These are phyloP conservation scores for Oxystoma pomonae DNA, from an alignment of 2,888 invertebrate species.

Conservation along the genomic window DNA sequence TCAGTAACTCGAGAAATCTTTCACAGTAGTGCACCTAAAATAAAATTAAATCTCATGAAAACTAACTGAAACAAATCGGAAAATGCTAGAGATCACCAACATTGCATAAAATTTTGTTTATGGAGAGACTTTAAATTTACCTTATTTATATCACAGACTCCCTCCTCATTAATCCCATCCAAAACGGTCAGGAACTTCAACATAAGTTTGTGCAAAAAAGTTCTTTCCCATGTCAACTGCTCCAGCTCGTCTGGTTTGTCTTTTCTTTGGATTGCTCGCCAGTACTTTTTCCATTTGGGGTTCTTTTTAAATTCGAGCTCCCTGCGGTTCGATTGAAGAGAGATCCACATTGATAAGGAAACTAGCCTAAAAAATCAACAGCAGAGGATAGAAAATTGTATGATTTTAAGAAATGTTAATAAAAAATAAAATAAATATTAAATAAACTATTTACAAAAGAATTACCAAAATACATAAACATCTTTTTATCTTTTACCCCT, in stretches of 20 bases:
- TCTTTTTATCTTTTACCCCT: no score
- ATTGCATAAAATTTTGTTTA: neutral
- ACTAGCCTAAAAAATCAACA: conserved; percentile 59
- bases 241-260: conserved; percentile 68
- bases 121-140: conserved; percentile 25
- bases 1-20: conserved; percentile 91
- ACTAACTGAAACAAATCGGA: neutral
- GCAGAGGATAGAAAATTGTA: no score
- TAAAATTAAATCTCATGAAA: no score
- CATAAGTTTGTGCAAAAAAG: conserved; percentile 81
- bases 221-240: conserved; percentile 78
- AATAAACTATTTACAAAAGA: neutral
- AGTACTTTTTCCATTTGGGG: conserved; percentile 89
- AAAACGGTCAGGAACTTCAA: conserved; percentile 81
- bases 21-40: conserved; percentile 78
- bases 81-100: neutral
- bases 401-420: no score
- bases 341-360: conserved; percentile 91
- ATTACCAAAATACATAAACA: no score
- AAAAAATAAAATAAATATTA: no score
- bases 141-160: conserved; percentile 54
- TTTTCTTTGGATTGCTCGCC: conserved; percentile 84
- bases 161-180: conserved; percentile 66
- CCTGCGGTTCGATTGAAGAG: conserved; percentile 76
- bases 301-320: conserved; percentile 82